Conservation (phyloP, 2,797 vertebrate genomes). For the Acestrorhynchus altus region DNA sequence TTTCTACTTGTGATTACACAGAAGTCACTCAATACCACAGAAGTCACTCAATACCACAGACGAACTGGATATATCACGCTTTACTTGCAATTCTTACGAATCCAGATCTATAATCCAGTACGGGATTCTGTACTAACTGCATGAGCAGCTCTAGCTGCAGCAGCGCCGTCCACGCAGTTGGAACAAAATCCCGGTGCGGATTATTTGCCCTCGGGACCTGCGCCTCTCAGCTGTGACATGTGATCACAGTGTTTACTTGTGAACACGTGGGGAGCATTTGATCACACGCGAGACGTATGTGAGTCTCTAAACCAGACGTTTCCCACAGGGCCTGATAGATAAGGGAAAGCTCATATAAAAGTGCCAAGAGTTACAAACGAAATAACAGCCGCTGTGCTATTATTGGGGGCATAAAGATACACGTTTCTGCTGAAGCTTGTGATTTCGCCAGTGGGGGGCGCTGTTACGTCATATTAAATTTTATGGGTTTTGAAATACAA, state of each 20-base stretch:
- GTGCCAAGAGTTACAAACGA: too few species aligned
- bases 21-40: neutral
- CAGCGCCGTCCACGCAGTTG: too few species aligned
- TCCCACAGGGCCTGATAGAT: neutral
- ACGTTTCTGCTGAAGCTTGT: neutral
- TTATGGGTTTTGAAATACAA: slow-evolving; percentile 11
- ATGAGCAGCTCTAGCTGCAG: too few species aligned
- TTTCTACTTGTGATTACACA: neutral
- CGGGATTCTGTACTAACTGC: too few species aligned
- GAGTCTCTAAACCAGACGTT: neutral
- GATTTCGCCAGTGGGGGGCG: slow-evolving; percentile 27
- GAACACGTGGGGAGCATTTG: neutral
- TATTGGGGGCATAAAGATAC: too few species aligned
- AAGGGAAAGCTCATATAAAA: neutral
- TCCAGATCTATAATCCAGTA: too few species aligned
- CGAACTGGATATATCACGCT: too few species aligned
- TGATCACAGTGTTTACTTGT: neutral
- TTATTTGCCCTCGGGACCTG: too few species aligned
- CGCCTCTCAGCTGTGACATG: neutral
- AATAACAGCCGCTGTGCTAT: too few species aligned
- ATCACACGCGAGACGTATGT: too few species aligned
- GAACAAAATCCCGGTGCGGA: too few species aligned
- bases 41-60: neutral
- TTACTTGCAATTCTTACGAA: too few species aligned
- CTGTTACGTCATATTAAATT: neutral